These are phyloP conservation scores for Bungarus multicinctus DNA, from an alignment of 2,113 vertebrate genomes.

Conservation along the genomic window DNA sequence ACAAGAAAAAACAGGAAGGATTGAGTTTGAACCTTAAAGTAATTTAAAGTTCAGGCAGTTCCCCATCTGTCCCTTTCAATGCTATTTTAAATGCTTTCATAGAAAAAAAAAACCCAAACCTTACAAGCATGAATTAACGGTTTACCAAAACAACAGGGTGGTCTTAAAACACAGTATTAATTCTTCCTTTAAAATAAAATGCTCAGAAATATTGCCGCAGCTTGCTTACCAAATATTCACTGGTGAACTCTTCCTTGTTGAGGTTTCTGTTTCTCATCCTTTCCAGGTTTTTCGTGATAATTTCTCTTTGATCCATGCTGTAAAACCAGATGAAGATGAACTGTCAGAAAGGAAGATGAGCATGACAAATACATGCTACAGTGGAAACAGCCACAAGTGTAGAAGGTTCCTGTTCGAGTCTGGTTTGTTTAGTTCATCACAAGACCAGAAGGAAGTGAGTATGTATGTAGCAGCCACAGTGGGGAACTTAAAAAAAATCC, in stretches of 20 bases:
- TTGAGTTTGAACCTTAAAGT: neutral
- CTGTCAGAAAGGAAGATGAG: constrained; percentile 32
- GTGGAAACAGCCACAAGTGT: constrained; percentile 59
- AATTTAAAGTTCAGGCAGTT: neutral
- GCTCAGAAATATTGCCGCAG: fast-evolving
- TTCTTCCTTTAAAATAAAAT: neutral
- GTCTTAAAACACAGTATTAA: neutral
- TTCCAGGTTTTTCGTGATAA: constrained; percentile 68
- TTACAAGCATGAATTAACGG: fast-evolving
- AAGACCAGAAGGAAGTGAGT: constrained; percentile 73
- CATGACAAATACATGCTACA: constrained; percentile 63
- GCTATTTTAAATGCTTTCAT: neutral
- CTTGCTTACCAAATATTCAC: constrained; percentile 74
- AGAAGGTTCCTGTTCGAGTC: constrained; percentile 40
- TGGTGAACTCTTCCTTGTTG: constrained; percentile 56
- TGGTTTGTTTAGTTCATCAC: constrained; percentile 79
- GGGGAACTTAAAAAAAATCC: constrained; percentile 48
- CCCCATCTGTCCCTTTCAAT: neutral
- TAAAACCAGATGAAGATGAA: neutral
- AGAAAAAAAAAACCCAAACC: neutral
- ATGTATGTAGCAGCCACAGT: constrained; percentile 60
- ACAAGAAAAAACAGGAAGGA: constrained; percentile 53
- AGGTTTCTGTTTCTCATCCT: constrained; percentile 61
- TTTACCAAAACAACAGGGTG: fast-evolving
- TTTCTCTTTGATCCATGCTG: constrained; percentile 73